phyloP scores from a whole-genome alignment of 2,888 invertebrate species.

The Zygaena filipendulae region DNA sequence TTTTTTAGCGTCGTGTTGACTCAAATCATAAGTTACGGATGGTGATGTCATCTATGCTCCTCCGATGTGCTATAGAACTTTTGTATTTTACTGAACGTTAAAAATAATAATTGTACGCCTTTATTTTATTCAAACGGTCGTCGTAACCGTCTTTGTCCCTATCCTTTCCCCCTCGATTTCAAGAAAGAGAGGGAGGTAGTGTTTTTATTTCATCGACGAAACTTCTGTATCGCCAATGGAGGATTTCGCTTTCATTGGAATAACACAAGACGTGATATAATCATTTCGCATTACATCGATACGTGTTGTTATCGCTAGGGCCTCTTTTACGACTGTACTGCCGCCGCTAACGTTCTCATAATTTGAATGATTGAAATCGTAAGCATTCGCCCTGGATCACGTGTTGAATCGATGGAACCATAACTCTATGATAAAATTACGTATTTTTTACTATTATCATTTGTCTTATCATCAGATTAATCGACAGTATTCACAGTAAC shows the following conservation, averaged over 20 bases:
- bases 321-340: constrained; percentile 17
- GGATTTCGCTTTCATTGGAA: constrained; percentile 35
- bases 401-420: too few relatives aligned
- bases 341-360: too few relatives aligned
- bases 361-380: too few relatives aligned
- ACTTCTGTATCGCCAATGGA: constrained; percentile 43
- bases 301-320: constrained; percentile 17
- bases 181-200: constrained; percentile 30
- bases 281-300: constrained; percentile 13
- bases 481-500: too few relatives aligned
- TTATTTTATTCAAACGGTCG: constrained; percentile 7
- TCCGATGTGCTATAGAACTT: neutral
- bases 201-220: constrained; percentile 20
- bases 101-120: too few relatives aligned
- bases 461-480: too few relatives aligned
- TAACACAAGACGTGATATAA: constrained; percentile 16
- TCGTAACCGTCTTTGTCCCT: constrained; percentile 57
- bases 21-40: constrained; percentile 56
- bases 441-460: too few relatives aligned
- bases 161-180: constrained; percentile 22
- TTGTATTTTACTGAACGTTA: neutral
- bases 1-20: constrained; percentile 34
- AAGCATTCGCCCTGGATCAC: too few relatives aligned
- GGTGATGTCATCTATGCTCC: constrained; percentile 49
- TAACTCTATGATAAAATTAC: too few relatives aligned